Base-by-base conservation (phyloP, 2,113 vertebrate genomes). In the Perca flavescens region DNA sequence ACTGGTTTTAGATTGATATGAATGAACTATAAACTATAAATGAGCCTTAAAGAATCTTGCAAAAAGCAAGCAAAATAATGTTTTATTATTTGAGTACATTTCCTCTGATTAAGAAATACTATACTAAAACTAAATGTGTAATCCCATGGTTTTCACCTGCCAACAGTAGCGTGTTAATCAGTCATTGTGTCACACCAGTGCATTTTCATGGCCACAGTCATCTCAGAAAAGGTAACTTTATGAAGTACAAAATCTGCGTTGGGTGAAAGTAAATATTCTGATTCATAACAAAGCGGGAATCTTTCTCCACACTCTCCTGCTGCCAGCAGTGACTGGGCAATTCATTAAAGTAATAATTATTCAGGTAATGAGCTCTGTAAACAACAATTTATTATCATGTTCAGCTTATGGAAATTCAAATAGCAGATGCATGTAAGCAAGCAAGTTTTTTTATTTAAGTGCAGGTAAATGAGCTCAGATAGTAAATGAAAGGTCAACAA, bases 141-240 rank as follows among this genome's bases (percentile, higher is more conserved):
- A 72, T 54, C 50, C 11, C 3, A 14, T 72, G 64, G 83, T 79
- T 82, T 84, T 70, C 82, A 80, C 73, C 85, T 58, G 80, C 34
- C 12, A 49, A 17, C 81, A 83, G 72, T 15, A 8, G 68, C 0
- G 53, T 79, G 82, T 91, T 86, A 77, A 40, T 78, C 67, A 74
- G 46, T 75, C 28, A 49, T 87, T 56, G 69, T 46, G 63, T 86
- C 67, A 88, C 82, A 88, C 77, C 91, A 86, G 92, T 92, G 92
- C 91, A 91, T 93, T 92, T 92, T 83, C 93, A 94, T 91, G 93
- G 92, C 89, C 87, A 83, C 74, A 79, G n/a, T 81, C 76, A 58
- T 73, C 61, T 80, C 49, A 66, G 61, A 57, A 82, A 74, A 82
- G 28, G 43, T 25, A 5, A n/a, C 63, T 75, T 67, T n/a, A 36